Evolutionary conservation across 2,113 vertebrate species (phyloP).

Genomic region (Hyla sarda): DNA sequence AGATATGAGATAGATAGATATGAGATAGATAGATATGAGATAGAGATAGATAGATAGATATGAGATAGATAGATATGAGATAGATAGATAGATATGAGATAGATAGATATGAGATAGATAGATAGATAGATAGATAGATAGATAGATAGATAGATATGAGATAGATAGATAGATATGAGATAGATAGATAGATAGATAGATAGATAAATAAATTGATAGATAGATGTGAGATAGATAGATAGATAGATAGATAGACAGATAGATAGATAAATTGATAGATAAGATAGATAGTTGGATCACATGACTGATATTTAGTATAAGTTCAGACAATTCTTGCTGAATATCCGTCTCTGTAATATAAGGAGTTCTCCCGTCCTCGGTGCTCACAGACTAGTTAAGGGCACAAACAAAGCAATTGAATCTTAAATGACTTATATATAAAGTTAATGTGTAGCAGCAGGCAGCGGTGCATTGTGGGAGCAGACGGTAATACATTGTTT

Average conservation of each 20-base stretch:
- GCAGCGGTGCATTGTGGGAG: background rate
- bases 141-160: background rate
- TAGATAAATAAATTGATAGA: background rate
- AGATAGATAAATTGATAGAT: background rate
- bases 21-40: too few species aligned
- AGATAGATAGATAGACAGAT: too few species aligned
- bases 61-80: background rate
- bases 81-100: constrained; percentile 2
- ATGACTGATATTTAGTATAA: too few species aligned
- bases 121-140: constrained; percentile 9
- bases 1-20: too few species aligned
- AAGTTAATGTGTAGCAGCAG: background rate
- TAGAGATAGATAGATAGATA: background rate
- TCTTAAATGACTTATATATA: background rate
- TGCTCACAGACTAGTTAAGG: background rate
- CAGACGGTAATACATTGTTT: background rate
- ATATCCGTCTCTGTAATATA: background rate
- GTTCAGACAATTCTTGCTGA: background rate
- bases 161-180: background rate
- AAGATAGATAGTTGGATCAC: background rate
- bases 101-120: background rate
- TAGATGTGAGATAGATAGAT: too few species aligned
- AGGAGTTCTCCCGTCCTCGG: background rate
- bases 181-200: background rate
- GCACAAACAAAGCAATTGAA: background rate